Evolutionary conservation across 2,797 vertebrate genomes (phyloP).

Genomic region (Myotis pilosus): DNA sequence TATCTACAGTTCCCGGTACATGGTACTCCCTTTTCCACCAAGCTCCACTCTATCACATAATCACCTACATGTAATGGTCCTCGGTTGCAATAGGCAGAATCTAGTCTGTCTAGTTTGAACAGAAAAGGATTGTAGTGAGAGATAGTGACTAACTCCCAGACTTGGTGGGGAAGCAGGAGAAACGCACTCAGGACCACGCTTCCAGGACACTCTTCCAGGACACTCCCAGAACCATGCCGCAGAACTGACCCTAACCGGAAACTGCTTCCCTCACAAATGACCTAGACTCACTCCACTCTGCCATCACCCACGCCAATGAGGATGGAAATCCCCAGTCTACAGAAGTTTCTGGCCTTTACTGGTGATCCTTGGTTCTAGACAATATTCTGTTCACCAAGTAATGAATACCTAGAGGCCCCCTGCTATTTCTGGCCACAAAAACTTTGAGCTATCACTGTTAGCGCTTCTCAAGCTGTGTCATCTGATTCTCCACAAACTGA

Average conservation of each 20-base stretch:
- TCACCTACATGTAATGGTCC: not conserved
- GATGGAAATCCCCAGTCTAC: not conserved
- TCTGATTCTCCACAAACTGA: not conserved
- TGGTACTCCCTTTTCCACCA: not conserved
- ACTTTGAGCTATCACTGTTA: not conserved
- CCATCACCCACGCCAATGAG: not conserved
- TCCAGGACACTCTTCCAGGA: not conserved
- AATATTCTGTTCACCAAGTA: not conserved
- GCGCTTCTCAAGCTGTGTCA: not conserved
- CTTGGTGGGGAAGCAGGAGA: not conserved
- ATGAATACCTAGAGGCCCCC: not conserved
- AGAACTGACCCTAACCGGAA: not conserved
- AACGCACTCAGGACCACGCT: not conserved
- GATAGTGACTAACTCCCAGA: not conserved
- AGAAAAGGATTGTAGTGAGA: not conserved
- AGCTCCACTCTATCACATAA: not conserved
- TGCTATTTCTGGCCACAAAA: not conserved
- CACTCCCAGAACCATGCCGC: not conserved
- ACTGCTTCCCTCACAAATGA: not conserved
- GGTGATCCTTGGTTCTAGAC: not conserved
- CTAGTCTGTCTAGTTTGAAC: not conserved
- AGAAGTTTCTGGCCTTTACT: not conserved
- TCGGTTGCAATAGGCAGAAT: not conserved
- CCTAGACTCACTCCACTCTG: not conserved
- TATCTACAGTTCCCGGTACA: not conserved